phyloP scores from a whole-genome alignment of 2,113 vertebrate genomes.

The Phyllopteryx taeniolatus region DNA sequence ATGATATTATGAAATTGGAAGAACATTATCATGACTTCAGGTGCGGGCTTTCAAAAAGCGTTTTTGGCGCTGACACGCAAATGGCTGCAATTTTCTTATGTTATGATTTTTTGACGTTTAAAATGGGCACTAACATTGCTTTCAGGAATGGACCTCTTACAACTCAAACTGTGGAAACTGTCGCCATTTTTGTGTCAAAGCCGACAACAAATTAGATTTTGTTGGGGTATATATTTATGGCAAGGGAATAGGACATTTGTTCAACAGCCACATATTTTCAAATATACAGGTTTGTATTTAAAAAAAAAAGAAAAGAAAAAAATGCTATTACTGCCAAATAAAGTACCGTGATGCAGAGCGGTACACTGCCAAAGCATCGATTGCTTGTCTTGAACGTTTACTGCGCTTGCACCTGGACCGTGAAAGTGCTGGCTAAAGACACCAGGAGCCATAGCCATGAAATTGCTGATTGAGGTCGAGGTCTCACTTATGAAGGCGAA shows the following conservation, averaged over 20 bases:
- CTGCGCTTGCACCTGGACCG: constrained; percentile 46
- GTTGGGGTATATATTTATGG: constrained; percentile 13
- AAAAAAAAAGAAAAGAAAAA: background rate
- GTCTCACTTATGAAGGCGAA: constrained; percentile 52
- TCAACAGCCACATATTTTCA: background rate
- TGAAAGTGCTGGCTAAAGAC: constrained; percentile 32
- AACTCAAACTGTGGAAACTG: constrained; percentile 7
- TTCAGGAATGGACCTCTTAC: constrained; percentile 26
- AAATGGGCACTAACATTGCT: constrained; percentile 15
- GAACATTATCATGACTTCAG: background rate
- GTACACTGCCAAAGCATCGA: constrained; percentile 51
- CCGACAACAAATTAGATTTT: constrained; percentile 20
- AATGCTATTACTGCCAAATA: constrained; percentile 15
- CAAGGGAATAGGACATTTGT: constrained; percentile 13
- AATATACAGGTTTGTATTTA: background rate
- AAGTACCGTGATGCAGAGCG: constrained; percentile 27
- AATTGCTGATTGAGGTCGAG: constrained; percentile 54
- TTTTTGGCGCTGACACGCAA: constrained; percentile 9
- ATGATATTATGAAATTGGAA: background rate
- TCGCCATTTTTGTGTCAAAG: constrained; percentile 45
- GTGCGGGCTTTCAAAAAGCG: background rate
- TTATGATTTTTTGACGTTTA: constrained; percentile 25
- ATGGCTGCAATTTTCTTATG: constrained; percentile 27
- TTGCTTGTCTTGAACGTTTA: constrained; percentile 27
- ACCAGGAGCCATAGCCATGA: constrained; percentile 41